phyloP scores from a whole-genome alignment of 2,113 vertebrate genomes.

The Scomber colias region DNA sequence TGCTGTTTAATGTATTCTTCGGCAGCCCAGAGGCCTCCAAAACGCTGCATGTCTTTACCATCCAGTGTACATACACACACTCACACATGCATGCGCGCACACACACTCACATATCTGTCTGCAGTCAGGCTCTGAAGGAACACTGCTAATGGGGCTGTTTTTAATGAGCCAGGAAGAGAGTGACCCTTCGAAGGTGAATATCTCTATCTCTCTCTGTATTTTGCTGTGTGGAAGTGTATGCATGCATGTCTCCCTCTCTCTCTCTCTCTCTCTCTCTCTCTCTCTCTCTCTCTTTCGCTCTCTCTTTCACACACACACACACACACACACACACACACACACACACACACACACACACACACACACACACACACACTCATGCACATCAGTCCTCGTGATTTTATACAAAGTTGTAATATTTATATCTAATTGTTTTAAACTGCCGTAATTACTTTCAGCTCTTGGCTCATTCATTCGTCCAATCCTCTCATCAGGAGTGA shows the following conservation, averaged over 20 bases:
- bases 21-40: conserved; percentile 80
- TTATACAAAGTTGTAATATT: conserved; percentile 66
- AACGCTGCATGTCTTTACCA: conserved; percentile 75
- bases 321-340: background rate
- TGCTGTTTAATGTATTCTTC: conserved; percentile 84
- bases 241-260: conserved; percentile 25
- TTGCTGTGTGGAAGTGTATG: conserved; percentile 47
- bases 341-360: conserved; percentile 8
- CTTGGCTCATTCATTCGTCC: conserved; percentile 62
- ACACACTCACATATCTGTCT: conserved; percentile 73
- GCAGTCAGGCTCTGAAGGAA: conserved; percentile 80
- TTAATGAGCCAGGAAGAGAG: conserved; percentile 84
- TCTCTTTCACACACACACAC: background rate
- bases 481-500: conserved; percentile 63
- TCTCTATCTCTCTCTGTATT: conserved; percentile 75
- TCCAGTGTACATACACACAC: conserved; percentile 58
- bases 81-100: conserved; percentile 26
- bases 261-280: conserved; percentile 3
- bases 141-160: conserved; percentile 83
- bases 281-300: too few species aligned
- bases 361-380: background rate
- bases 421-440: conserved; percentile 78
- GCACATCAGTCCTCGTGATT: conserved; percentile 40
- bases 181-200: conserved; percentile 84
- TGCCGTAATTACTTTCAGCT: conserved; percentile 69